Evolutionary conservation across 2,113 vertebrate species (phyloP), one percentile per base, ranked within the genome.

Genomic region (Typhlomys cinereus): DNA sequence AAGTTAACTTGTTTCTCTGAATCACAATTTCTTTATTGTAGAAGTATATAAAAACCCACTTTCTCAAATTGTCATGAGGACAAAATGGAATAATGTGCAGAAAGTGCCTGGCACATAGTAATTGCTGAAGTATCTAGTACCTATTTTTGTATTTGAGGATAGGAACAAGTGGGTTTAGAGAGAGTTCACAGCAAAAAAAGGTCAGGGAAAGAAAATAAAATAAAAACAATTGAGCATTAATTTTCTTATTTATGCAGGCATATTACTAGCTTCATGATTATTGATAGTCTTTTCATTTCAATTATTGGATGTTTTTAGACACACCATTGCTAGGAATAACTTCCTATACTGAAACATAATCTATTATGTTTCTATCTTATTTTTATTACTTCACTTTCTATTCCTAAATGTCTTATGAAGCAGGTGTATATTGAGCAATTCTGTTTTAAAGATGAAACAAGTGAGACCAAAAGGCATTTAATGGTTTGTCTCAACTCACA

Each of bases 1-100:
- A 88, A 62, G 18, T 76, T 93, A 70, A 39, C 85, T 92, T 92
- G 64, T 25, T 92, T 92, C 36, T 93, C 36, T 94, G 50, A 48
- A 12, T 85, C 13, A 41, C 20, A n/a, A 62, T 85, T 78, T 61
- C 14, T 79, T 91, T 67, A 75, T 61, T 83, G 25, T 11, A 85
- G 50, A 82, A 13, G 11, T 85, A 88, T 46, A 21, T 85, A 88
- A 79, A 86, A 81, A 48, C 1, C 1, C 7, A 78, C 25, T 46
- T 89, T 91, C 73, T 66, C 34, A 44, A 85, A 82, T 36, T 89
- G 20, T 67, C 76, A 1, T 89, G 36, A 90, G 23, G 36, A 93
- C 21, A 83, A 92, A 86, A 41, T 61, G 9, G 88, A 62, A 66
- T 80, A 12, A 90, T 75, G 62, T 52, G 71, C 10, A 52, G 82